These are phyloP conservation scores for Glomeris maerens DNA, from an alignment of 1,140 invertebrate species.

Conservation along the genomic window DNA sequence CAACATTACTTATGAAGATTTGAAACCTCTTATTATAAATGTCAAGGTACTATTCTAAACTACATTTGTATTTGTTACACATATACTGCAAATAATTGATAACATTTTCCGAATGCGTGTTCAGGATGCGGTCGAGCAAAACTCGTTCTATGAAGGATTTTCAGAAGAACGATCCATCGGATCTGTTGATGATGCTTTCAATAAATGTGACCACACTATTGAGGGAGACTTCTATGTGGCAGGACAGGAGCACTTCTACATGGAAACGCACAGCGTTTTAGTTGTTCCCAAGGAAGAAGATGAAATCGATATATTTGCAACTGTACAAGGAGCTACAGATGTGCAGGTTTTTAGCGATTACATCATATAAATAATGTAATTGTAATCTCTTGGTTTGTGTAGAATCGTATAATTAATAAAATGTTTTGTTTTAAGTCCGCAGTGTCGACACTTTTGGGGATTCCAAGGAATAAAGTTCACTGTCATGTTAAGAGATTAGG, in stretches of 20 bases:
- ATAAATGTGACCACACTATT: slow-evolving; percentile 43
- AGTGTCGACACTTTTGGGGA: slow-evolving; percentile 52
- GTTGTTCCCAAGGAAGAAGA: slow-evolving; percentile 64
- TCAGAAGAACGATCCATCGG: slow-evolving; percentile 37
- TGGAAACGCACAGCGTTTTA: slow-evolving; percentile 65
- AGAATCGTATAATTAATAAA: not conserved
- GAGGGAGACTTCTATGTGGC: slow-evolving; percentile 64
- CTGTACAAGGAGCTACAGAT: slow-evolving; percentile 68
- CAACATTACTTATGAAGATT: slow-evolving; percentile 55
- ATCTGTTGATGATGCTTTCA: slow-evolving; percentile 47
- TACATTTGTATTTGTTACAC: not conserved
- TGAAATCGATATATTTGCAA: slow-evolving; percentile 67
- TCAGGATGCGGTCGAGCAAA: slow-evolving; percentile 19
- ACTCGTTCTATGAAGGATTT: slow-evolving; percentile 11
- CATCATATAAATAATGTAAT: no score
- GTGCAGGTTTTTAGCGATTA: no score
- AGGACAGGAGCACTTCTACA: slow-evolving; percentile 93
- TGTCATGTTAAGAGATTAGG: slow-evolving; percentile 68
- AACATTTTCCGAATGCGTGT: not conserved
- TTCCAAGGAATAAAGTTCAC: slow-evolving; percentile 59
- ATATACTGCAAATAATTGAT: not conserved
- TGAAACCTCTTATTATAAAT: slow-evolving; percentile 58
- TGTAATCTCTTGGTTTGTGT: not conserved
- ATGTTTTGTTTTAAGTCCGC: slow-evolving; percentile 41
- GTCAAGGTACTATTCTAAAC: slow-evolving; percentile 54